Evolutionary conservation across 1,140 invertebrate species (phyloP).

Genomic region (Caligus rogercresseyi): DNA sequence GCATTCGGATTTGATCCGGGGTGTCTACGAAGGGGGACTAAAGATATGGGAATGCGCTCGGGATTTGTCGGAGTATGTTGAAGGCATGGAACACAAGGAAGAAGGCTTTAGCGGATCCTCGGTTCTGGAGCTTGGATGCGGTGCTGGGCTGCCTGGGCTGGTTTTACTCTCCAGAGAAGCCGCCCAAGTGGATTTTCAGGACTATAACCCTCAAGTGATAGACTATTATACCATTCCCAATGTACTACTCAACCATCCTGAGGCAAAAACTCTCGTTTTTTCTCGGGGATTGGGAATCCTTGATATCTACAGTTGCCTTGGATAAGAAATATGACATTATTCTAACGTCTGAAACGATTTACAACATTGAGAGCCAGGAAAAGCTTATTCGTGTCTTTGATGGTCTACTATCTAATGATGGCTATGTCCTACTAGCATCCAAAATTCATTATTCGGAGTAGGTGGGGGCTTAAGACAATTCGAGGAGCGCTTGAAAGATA

Average conservation of each 20-base stretch:
- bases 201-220: conserved; percentile 28
- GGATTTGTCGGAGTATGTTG: conserved; percentile 20
- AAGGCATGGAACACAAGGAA: background rate
- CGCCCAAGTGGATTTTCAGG: conserved; percentile 28
- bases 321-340: conserved; percentile 28
- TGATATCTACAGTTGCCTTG: conserved; percentile 14
- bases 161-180: conserved; percentile 26
- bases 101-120: too few relatives aligned
- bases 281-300: conserved; percentile 27
- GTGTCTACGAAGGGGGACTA: conserved; percentile 20
- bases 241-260: conserved; percentile 24
- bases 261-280: conserved; percentile 24
- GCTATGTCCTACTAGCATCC: conserved; percentile 26
- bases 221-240: conserved; percentile 28
- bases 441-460: conserved; percentile 32
- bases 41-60: conserved; percentile 21
- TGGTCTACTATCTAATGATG: conserved; percentile 24
- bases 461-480: conserved; percentile 29
- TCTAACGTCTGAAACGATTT: conserved; percentile 32
- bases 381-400: conserved; percentile 28
- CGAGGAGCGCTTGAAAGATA: conserved; percentile 21
- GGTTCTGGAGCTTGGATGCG: conserved; percentile 28
- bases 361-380: conserved; percentile 27
- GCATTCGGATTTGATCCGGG: background rate
- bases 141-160: conserved; percentile 29